Conservation (phyloP, 2,797 vertebrate genomes). For the Alfaro cultratus region DNA sequence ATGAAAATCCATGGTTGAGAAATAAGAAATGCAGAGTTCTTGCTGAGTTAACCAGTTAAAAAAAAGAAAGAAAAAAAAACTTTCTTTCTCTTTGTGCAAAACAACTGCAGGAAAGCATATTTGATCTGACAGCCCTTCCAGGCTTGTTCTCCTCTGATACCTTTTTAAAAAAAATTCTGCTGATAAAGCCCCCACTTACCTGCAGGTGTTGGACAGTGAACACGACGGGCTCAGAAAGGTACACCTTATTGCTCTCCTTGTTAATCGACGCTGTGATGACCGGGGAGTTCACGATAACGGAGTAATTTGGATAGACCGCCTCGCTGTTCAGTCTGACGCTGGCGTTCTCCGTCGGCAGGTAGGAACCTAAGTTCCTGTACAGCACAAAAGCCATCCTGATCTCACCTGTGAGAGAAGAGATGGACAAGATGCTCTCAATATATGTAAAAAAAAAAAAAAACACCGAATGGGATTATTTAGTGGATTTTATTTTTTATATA, state of each 20-base stretch:
- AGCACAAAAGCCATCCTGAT: conserved; percentile 96
- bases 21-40: background rate
- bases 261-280: conserved; percentile 97
- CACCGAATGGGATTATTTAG: too few species aligned
- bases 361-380: conserved; percentile 94
- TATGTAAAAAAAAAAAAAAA: conserved; percentile 20
- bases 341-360: conserved; percentile 96
- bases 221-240: conserved; percentile 95
- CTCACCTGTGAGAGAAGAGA: conserved; percentile 84
- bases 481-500: background rate
- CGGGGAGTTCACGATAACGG: conserved; percentile 97
- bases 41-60: background rate
- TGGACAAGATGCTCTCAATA: conserved; percentile 12
- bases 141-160: background rate
- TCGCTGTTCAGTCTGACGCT: conserved; percentile 91
- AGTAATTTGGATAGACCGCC: conserved; percentile 93
- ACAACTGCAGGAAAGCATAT: background rate
- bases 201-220: conserved; percentile 97
- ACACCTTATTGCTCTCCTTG: conserved; percentile 98
- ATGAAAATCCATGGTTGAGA: background rate
- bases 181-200: conserved; percentile 75
- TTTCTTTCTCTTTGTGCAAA: background rate
- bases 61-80: background rate
- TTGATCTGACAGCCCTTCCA: background rate
- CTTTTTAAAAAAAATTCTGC: too few species aligned